Conservation (phyloP, 1,140 invertebrate species). For the Drosophila paulistorum region DNA sequence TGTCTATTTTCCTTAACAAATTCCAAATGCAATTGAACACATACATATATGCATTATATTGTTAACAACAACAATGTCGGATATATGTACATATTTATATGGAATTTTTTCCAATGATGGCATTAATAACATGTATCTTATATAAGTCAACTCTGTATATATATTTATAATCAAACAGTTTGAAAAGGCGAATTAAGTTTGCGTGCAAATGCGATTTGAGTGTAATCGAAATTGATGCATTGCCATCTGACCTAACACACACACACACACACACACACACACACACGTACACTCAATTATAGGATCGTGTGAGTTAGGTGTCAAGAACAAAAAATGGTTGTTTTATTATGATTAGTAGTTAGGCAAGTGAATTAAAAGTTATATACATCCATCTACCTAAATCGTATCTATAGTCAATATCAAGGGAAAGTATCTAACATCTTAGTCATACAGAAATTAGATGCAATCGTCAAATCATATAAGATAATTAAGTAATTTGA, state of each 20-base stretch:
- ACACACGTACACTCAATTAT: too few relatives aligned
- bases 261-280: too few relatives aligned
- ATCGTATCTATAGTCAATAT: too few relatives aligned
- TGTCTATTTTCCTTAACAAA: not conserved
- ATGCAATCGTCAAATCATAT: too few relatives aligned
- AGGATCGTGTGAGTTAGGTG: too few relatives aligned
- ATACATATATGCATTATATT: not conserved
- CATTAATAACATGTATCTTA: slow-evolving; percentile 11
- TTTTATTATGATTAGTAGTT: too few relatives aligned
- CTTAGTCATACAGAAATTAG: too few relatives aligned
- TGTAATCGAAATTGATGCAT: slow-evolving; percentile 26
- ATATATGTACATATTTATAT: not conserved
- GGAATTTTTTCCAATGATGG: slow-evolving; percentile 3
- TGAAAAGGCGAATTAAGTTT: slow-evolving; percentile 1
- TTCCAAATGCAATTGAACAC: not conserved
- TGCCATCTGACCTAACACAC: not conserved
- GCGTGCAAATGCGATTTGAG: slow-evolving; percentile 19
- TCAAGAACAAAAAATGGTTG: too few relatives aligned
- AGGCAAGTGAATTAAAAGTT: too few relatives aligned
- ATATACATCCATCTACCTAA: too few relatives aligned
- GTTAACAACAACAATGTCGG: not conserved
- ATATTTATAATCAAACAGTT: not conserved
- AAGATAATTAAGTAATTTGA: too few relatives aligned
- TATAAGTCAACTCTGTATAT: not conserved
- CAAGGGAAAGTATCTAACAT: too few relatives aligned